Conservation (phyloP, 2,113 vertebrate species). For the Tragelaphus scriptus region DNA sequence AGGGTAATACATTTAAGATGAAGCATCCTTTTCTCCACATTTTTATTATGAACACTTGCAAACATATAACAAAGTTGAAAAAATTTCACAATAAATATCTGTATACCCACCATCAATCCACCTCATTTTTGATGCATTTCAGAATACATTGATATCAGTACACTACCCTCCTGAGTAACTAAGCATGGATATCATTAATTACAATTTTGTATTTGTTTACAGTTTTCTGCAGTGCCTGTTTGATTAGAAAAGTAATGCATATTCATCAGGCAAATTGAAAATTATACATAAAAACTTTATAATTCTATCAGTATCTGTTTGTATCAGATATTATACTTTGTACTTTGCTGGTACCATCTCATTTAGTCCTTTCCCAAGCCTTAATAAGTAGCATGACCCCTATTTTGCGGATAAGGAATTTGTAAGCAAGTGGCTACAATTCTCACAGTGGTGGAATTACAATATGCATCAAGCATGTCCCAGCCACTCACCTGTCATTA, state of each 20-base stretch:
- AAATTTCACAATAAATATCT: not conserved
- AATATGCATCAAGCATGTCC: rapidly evolving
- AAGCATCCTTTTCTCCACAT: not conserved
- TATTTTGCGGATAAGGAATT: not conserved
- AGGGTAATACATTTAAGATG: not conserved
- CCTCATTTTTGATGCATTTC: not conserved
- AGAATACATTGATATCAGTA: not conserved
- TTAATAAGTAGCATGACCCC: not conserved
- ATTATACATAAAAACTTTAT: not conserved
- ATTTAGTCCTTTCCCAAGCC: not conserved
- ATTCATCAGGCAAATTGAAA: not conserved
- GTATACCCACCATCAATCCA: not conserved
- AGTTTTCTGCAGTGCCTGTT: not conserved
- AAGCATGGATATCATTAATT: not conserved
- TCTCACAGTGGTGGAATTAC: not conserved
- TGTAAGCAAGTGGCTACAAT: not conserved
- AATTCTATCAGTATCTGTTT: not conserved
- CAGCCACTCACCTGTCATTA: not conserved
- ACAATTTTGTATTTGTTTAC: not conserved
- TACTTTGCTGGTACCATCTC: not conserved
- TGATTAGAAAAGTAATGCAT: not conserved
- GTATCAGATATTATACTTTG: not conserved
- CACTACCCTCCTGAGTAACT: not conserved
- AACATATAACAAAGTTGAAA: not conserved
- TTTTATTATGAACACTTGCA: not conserved